These are phyloP conservation scores for Spea multiplicata DNA, from an alignment of 2,113 vertebrate genomes.

Conservation along the genomic window DNA sequence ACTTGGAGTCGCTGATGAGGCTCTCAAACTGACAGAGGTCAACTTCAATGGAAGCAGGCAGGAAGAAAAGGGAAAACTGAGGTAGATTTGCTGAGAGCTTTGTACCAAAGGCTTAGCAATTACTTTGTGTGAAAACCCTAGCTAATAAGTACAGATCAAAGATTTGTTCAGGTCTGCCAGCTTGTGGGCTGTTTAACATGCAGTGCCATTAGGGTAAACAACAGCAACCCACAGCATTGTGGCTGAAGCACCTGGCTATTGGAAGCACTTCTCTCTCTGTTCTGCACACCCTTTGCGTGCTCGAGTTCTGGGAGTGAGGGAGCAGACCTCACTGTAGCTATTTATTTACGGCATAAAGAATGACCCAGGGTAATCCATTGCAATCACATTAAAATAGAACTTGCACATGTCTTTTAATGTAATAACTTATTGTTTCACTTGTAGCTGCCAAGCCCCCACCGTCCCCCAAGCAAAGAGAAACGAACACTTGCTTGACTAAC, in stretches of 20 bases:
- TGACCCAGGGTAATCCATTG: slow-evolving; percentile 8
- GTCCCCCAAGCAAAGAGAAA: background rate
- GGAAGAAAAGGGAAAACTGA: slow-evolving; percentile 71
- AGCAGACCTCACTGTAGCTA: background rate
- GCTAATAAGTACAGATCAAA: slow-evolving; percentile 75
- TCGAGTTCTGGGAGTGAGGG: background rate
- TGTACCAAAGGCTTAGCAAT: slow-evolving; percentile 66
- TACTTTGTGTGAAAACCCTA: slow-evolving; percentile 68
- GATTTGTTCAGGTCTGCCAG: slow-evolving; percentile 68
- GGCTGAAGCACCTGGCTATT: slow-evolving; percentile 54
- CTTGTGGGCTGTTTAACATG: slow-evolving; percentile 65
- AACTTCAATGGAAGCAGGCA: slow-evolving; percentile 72
- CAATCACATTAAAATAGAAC: slow-evolving; percentile 11
- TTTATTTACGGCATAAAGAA: background rate
- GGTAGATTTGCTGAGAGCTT: slow-evolving; percentile 71
- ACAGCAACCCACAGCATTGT: slow-evolving; percentile 55
- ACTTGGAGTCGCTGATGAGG: slow-evolving; percentile 74
- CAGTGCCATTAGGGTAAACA: slow-evolving; percentile 65
- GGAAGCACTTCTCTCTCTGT: slow-evolving; percentile 31
- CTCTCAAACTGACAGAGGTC: slow-evolving; percentile 78
- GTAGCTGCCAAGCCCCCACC: background rate
- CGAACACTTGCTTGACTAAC: background rate
- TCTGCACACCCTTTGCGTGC: background rate
- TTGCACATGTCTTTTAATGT: background rate
- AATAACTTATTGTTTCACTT: slow-evolving; percentile 9